Percentiles rank a stretch among this genome's conserved stretches.
phyloP scores from a whole-genome alignment of 2,113 vertebrate species.

The Archilochus colubris region DNA sequence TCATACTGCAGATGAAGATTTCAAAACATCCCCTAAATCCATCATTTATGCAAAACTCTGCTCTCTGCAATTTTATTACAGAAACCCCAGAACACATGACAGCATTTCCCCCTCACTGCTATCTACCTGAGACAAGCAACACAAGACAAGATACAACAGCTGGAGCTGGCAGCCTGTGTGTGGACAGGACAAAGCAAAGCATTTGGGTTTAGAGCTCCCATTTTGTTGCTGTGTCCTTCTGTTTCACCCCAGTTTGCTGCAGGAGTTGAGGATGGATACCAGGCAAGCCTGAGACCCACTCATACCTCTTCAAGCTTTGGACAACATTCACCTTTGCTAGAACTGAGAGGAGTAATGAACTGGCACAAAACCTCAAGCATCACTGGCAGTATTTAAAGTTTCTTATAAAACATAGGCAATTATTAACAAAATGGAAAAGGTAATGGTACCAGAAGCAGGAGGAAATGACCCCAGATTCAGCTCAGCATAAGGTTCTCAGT shows the following conservation, averaged over 20 bases:
- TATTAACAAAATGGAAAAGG: neutral
- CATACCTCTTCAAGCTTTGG: neutral
- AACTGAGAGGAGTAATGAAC: neutral
- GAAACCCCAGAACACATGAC: neutral
- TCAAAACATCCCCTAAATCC: conserved; percentile 21
- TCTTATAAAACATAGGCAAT: neutral
- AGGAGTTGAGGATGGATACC: neutral
- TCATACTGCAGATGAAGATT: neutral
- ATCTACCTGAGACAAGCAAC: neutral
- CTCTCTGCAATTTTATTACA: conserved; percentile 36
- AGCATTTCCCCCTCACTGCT: neutral
- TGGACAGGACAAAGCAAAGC: neutral
- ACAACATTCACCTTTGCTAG: neutral
- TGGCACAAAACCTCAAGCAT: neutral
- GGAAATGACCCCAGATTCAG: neutral
- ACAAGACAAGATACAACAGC: neutral
- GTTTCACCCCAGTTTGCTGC: neutral
- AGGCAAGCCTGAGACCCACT: neutral
- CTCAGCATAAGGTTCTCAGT: neutral
- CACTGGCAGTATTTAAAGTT: conserved; percentile 13
- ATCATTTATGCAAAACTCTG: neutral
- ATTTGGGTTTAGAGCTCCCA: neutral
- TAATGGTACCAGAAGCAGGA: neutral
- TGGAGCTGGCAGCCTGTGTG: neutral
- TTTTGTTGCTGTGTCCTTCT: neutral